A percentile compares a stretch with the other conserved stretches of the same genome.
Conservation (phyloP, 2,797 vertebrate genomes). For the Miichthys miiuy region DNA sequence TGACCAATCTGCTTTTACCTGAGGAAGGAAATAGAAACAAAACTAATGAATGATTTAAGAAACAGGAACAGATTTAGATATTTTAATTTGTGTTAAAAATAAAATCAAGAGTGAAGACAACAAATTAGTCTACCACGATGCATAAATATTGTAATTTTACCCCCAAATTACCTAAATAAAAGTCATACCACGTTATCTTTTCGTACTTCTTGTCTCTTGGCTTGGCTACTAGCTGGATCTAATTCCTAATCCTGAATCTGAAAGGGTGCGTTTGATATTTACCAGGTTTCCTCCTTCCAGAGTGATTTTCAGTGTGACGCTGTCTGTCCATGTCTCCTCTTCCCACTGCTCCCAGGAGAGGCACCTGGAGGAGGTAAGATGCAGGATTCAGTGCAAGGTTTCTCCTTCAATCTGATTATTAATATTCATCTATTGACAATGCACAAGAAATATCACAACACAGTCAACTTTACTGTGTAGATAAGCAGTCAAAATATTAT, state of each 20-base stretch:
- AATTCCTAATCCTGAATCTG: background rate
- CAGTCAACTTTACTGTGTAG: no score
- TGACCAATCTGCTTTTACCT: constrained; percentile 66
- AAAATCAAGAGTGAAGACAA: background rate
- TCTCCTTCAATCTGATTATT: background rate
- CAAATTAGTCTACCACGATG: background rate
- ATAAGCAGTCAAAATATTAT: background rate
- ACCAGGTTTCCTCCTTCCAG: constrained; percentile 78
- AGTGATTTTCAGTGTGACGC: constrained; percentile 73
- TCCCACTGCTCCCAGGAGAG: constrained; percentile 86
- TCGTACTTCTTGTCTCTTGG: background rate
- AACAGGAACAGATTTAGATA: background rate
- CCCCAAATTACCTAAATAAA: background rate
- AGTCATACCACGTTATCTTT: background rate
- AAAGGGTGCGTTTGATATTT: constrained; percentile 3
- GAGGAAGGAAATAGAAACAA: background rate
- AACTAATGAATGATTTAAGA: background rate
- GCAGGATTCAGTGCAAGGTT: background rate
- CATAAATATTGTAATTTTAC: background rate
- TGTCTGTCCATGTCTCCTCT: constrained; percentile 79
- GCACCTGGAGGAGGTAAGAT: constrained; percentile 70
- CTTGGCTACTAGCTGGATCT: background rate
- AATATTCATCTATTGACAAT: background rate
- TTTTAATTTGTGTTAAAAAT: background rate
- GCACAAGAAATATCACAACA: background rate